A percentile compares a stretch with the other conserved stretches of the same genome.
Conservation (phyloP, 2,113 vertebrate genomes). For the Ailurus styani region DNA sequence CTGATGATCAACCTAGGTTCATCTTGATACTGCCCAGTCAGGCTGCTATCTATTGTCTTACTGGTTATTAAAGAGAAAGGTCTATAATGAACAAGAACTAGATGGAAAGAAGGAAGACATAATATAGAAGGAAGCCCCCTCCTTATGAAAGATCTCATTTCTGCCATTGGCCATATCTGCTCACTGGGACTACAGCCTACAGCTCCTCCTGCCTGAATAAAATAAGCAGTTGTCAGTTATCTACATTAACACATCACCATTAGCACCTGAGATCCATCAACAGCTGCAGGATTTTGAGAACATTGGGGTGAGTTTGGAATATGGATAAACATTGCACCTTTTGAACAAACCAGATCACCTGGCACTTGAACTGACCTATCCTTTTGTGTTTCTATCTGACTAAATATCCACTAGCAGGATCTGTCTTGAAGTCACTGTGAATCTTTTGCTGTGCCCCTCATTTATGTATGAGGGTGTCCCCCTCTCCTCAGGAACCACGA, state of each 20-base stretch:
- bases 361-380: neutral
- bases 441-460: neutral
- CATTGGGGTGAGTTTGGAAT: neutral
- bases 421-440: neutral
- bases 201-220: neutral
- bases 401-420: neutral
- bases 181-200: neutral
- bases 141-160: neutral
- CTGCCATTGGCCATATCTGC: neutral
- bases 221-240: neutral
- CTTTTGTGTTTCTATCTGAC: neutral
- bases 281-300: neutral
- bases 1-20: neutral
- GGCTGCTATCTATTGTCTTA: neutral
- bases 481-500: neutral
- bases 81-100: neutral
- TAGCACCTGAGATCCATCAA: neutral
- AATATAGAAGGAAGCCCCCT: neutral
- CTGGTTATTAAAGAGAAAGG: neutral
- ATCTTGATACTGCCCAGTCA: neutral
- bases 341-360: neutral
- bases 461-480: neutral
- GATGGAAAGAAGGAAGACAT: neutral
- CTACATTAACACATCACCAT: neutral
- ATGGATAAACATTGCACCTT: neutral